These are phyloP conservation scores for Pollenia labialis DNA, from an alignment of 2,888 invertebrate genomes.

Conservation along the genomic window DNA sequence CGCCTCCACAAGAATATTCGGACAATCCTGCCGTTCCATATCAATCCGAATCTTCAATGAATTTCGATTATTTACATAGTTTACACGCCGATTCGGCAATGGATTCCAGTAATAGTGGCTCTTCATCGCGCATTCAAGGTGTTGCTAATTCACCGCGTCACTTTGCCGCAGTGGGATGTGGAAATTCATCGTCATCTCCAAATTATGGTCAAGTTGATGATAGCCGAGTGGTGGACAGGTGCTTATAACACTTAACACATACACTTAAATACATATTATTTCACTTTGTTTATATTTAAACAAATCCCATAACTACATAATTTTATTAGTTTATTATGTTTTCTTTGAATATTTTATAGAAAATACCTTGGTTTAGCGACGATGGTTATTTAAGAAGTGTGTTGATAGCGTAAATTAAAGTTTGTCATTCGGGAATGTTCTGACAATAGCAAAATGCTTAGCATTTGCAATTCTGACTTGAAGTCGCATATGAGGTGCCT, in stretches of 20 bases:
- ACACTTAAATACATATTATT: conserved; percentile 5
- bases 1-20: conserved; percentile 80
- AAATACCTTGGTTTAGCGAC: too few species aligned
- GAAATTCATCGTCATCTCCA: conserved; percentile 65
- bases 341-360: too few species aligned
- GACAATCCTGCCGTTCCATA: conserved; percentile 75
- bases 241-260: conserved; percentile 76
- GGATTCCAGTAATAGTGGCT: conserved; percentile 62
- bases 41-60: conserved; percentile 82
- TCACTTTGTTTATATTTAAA: not conserved
- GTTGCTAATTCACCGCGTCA: conserved; percentile 69
- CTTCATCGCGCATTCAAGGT: conserved; percentile 74
- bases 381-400: too few species aligned
- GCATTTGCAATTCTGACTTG: too few species aligned
- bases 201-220: conserved; percentile 81
- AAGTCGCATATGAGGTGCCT: too few species aligned
- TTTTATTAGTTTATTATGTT: too few species aligned
- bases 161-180: conserved; percentile 69
- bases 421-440: too few species aligned
- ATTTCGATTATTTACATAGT: conserved; percentile 82
- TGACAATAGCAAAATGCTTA: too few species aligned
- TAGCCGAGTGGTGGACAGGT: conserved; percentile 83
- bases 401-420: too few species aligned
- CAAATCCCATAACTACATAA: too few species aligned
- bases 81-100: conserved; percentile 74